Evolutionary conservation across 2,113 vertebrate genomes (phyloP).

Genomic region (Thamnophis sirtalis): DNA sequence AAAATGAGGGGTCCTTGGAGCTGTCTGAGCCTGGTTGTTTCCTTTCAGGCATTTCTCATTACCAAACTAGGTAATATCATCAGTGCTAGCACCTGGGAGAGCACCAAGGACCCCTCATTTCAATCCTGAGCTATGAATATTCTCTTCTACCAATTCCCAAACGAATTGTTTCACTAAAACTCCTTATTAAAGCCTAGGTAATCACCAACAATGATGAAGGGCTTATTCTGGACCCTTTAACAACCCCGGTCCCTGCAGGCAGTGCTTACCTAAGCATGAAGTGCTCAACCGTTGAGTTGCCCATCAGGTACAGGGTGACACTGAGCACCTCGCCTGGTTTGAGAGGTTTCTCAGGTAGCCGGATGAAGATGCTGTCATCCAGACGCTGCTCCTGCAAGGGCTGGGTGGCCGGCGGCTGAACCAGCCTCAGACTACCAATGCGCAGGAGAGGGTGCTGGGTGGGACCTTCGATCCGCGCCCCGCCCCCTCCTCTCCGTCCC

Average conservation of each 20-base stretch:
- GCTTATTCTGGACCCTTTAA: not conserved
- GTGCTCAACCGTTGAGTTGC: constrained; percentile 90
- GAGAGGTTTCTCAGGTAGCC: constrained; percentile 86
- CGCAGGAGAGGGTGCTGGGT: constrained; percentile 92
- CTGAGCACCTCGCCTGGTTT: constrained; percentile 88
- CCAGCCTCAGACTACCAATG: constrained; percentile 92
- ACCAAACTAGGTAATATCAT: not conserved
- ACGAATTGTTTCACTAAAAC: not conserved
- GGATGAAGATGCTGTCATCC: constrained; percentile 89
- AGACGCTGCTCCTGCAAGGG: constrained; percentile 86
- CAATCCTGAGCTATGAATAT: not conserved
- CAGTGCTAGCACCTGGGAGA: not conserved
- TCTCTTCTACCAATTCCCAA: not conserved
- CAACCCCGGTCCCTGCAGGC: fast-evolving
- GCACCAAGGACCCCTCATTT: not conserved
- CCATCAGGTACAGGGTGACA: constrained; percentile 85
- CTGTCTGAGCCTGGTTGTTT: not conserved
- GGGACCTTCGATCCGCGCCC: constrained; percentile 75
- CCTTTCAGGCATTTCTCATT: not conserved
- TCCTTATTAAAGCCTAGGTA: not conserved
- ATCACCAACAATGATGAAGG: not conserved
- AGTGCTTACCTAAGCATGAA: constrained; percentile 87
- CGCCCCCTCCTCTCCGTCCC: constrained; percentile 50
- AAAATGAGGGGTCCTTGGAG: not conserved
- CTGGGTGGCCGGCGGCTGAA: constrained; percentile 77